Evolutionary conservation across 2,113 vertebrate species (phyloP).

Genomic region (Anas platyrhynchos): DNA sequence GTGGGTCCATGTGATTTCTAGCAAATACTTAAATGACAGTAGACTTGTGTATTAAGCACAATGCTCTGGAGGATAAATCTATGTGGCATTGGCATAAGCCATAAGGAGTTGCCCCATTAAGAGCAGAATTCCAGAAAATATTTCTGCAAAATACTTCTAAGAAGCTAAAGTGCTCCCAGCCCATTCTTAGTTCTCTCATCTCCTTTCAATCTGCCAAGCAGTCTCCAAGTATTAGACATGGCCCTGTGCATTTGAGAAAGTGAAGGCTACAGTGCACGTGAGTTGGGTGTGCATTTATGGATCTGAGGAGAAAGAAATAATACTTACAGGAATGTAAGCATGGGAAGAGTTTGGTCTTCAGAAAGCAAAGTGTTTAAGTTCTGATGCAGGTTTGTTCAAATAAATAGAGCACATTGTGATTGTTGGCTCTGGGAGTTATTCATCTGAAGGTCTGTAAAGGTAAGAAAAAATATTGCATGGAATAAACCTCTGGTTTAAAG

Average conservation of each 20-base stretch:
- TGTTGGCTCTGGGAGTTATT: background rate
- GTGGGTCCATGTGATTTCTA: background rate
- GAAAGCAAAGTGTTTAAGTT: rapidly evolving
- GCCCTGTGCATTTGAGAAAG: background rate
- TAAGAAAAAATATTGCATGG: background rate
- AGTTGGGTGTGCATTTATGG: background rate
- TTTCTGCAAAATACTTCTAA: background rate
- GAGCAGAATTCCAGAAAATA: background rate
- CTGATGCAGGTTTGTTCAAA: background rate
- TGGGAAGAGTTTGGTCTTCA: background rate
- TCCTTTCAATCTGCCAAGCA: conserved; percentile 3
- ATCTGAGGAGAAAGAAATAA: background rate
- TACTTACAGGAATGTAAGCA: rapidly evolving
- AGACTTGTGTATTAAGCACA: background rate
- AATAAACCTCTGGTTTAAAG: background rate
- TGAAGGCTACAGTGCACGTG: background rate
- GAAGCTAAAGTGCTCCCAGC: background rate
- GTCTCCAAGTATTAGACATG: background rate
- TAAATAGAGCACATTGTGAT: background rate
- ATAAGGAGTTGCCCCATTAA: rapidly evolving
- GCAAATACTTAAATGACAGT: background rate
- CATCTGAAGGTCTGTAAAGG: background rate
- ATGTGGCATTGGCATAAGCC: background rate
- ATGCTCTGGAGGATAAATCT: background rate
- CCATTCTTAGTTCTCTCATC: background rate